Evolutionary conservation across 2,888 invertebrate species (phyloP).

Genomic region (Tetropium fuscum): DNA sequence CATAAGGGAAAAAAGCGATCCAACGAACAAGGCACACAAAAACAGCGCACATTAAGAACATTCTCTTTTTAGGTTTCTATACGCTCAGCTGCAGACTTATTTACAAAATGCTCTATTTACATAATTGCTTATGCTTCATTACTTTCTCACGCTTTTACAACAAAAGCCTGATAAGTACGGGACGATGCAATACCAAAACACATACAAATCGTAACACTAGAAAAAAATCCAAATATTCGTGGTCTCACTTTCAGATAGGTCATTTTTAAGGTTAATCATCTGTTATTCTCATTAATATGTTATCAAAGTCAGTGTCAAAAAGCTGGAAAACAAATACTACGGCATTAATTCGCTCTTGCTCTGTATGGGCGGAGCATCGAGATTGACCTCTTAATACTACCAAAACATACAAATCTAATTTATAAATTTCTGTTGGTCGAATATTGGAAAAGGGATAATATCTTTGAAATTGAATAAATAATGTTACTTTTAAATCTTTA

Average conservation of each 20-base stretch:
- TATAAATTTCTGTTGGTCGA: too few species aligned
- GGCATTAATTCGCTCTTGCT: slow-evolving; percentile 47
- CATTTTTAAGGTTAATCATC: slow-evolving; percentile 22
- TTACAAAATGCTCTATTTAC: slow-evolving; percentile 30
- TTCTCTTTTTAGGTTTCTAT: slow-evolving; percentile 23
- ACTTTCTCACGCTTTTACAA: slow-evolving; percentile 1
- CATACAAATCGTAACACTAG: too few species aligned
- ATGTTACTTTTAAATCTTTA: too few species aligned
- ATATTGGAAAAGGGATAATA: too few species aligned
- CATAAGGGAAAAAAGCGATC: too few species aligned
- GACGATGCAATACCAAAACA: slow-evolving; percentile 19
- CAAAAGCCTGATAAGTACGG: slow-evolving; percentile 11
- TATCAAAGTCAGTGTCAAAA: slow-evolving; percentile 39
- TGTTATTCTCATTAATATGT: slow-evolving; percentile 25
- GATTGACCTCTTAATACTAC: too few species aligned
- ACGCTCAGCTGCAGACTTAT: slow-evolving; percentile 25
- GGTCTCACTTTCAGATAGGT: slow-evolving; percentile 22
- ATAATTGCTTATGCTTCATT: slow-evolving; percentile 9
- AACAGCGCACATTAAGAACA: too few species aligned
- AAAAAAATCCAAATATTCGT: too few species aligned
- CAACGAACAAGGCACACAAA: too few species aligned
- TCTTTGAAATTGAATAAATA: too few species aligned
- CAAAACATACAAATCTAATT: too few species aligned
- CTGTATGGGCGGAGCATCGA: too few species aligned
- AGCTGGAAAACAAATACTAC: slow-evolving; percentile 53